Conservation (phyloP, 2,113 vertebrate species). For the Pteruthius melanotis region DNA sequence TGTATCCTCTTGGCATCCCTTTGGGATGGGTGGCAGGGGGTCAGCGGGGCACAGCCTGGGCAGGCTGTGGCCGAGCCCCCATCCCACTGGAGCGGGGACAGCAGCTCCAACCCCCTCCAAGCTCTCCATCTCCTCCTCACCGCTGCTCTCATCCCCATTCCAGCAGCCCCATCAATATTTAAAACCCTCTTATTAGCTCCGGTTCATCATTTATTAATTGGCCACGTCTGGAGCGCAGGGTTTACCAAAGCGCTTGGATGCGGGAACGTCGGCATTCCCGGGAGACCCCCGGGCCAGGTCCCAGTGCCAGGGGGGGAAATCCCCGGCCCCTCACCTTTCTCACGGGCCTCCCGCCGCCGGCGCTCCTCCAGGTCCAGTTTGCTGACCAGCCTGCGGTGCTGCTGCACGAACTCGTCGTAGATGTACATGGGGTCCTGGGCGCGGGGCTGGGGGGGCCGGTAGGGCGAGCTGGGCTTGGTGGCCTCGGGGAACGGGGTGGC, state of each 20-base stretch:
- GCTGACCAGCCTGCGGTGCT: constrained; percentile 89
- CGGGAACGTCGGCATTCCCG: background rate
- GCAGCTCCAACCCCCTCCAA: background rate
- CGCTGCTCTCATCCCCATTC: background rate
- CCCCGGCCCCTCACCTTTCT: constrained; percentile 80
- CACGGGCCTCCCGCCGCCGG: constrained; percentile 86
- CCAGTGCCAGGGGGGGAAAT: fast-evolving
- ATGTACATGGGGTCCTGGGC: constrained; percentile 81
- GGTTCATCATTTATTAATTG: constrained; percentile 45
- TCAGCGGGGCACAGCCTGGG: fast-evolving
- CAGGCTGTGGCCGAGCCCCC: background rate
- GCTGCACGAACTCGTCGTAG: constrained; percentile 91
- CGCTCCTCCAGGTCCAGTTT: constrained; percentile 95
- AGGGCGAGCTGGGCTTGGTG: constrained; percentile 69
- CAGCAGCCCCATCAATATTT: constrained; percentile 21
- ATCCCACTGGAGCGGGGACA: background rate
- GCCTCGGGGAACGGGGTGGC: constrained; percentile 77
- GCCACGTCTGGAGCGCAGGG: background rate
- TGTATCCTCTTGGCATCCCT: fast-evolving
- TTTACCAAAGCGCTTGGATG: background rate
- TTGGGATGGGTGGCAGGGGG: background rate
- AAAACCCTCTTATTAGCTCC: constrained; percentile 23
- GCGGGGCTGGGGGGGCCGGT: constrained; percentile 68
- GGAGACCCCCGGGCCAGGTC: background rate
- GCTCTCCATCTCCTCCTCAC: background rate